Conservation (phyloP, 2,797 vertebrate genomes). For the Pantherophis vulpinus region DNA sequence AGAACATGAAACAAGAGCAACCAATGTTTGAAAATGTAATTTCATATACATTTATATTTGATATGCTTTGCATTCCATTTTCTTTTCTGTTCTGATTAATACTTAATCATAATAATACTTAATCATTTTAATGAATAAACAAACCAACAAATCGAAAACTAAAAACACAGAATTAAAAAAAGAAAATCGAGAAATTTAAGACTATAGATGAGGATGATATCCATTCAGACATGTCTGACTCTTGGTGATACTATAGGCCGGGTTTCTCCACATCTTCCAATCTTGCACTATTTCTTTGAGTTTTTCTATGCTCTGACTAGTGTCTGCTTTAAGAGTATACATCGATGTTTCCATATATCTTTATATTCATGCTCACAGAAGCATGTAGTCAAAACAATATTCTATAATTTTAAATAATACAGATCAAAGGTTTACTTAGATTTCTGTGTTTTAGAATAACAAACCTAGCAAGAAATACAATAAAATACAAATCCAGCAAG, state of each 20-base stretch:
- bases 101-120: not conserved
- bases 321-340: not conserved
- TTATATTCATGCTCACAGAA: not conserved
- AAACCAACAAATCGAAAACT: not conserved
- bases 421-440: not conserved
- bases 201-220: not conserved
- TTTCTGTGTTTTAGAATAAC: not conserved
- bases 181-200: not conserved
- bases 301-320: not conserved
- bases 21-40: not conserved
- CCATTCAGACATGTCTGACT: not conserved
- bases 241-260: not conserved
- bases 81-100: not conserved
- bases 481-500: not conserved
- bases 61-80: not conserved
- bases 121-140: not conserved
- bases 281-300: not conserved
- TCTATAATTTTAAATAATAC: not conserved
- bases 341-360: not conserved
- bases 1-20: not conserved
- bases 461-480: not conserved
- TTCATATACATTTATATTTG: not conserved
- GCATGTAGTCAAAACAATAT: not conserved
- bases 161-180: not conserved
- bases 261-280: not conserved